Percentiles rank a stretch among this genome's conserved stretches.
Conservation (phyloP, 2,888 invertebrate species). For the Geotrupes spiniger region DNA sequence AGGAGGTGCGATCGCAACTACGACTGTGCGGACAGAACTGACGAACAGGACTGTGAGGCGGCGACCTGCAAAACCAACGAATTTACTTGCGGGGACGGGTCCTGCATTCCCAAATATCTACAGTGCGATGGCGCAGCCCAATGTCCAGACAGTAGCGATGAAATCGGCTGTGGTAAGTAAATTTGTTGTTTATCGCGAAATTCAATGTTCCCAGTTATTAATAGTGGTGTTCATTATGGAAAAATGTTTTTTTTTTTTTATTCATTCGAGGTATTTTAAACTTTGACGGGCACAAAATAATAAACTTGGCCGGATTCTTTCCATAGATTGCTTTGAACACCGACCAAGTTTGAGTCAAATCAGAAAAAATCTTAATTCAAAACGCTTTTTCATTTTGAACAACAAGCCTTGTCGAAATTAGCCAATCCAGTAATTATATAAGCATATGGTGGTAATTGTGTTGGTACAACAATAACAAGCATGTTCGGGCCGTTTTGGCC, state of each 20-base stretch:
- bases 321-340: too few species aligned
- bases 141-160: conserved; percentile 63
- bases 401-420: background rate
- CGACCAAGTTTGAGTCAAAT: background rate
- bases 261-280: background rate
- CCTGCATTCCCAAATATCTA: conserved; percentile 55
- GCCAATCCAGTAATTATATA: conserved; percentile 8
- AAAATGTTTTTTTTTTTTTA: background rate
- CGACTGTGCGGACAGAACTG: conserved; percentile 61
- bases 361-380: background rate
- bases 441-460: conserved; percentile 19
- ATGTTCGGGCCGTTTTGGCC: conserved; percentile 34
- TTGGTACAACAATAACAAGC: conserved; percentile 22
- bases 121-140: conserved; percentile 56
- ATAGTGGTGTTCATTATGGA: too few species aligned
- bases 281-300: too few species aligned
- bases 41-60: conserved; percentile 55
- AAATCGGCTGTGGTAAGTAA: conserved; percentile 60
- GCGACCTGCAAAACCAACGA: conserved; percentile 53
- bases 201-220: background rate
- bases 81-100: conserved; percentile 60
- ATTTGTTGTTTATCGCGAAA: background rate
- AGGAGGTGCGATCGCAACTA: conserved; percentile 58
- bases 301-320: too few species aligned
- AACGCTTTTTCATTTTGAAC: background rate